Percentiles rank a stretch among this genome's conserved stretches.
These are phyloP conservation scores for Drosophila mayaguana DNA, from an alignment of 2,888 invertebrate genomes.

Conservation along the genomic window DNA sequence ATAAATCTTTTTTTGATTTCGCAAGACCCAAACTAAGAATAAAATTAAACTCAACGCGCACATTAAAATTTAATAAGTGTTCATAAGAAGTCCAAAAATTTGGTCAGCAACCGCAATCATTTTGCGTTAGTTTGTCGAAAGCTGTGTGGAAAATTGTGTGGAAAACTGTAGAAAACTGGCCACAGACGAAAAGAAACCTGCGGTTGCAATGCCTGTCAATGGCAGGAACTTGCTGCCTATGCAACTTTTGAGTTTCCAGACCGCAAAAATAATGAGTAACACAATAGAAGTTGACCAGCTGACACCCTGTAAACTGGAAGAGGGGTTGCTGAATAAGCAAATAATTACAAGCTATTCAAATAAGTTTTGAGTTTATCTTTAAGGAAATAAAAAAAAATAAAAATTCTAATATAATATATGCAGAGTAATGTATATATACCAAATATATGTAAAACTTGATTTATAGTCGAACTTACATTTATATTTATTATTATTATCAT, in stretches of 20 bases:
- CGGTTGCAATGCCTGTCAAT: conserved; percentile 53
- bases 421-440: too few relatives aligned
- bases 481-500: too few relatives aligned
- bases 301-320: conserved; percentile 6
- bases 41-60: neutral
- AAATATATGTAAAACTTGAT: too few relatives aligned
- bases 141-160: conserved; percentile 5
- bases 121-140: conserved; percentile 46
- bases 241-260: conserved; percentile 27
- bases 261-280: conserved; percentile 12
- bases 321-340: neutral
- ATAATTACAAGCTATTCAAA: neutral
- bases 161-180: conserved; percentile 23
- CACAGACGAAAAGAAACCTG: conserved; percentile 44
- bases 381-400: too few relatives aligned
- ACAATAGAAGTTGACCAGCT: neutral
- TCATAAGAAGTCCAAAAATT: conserved; percentile 19
- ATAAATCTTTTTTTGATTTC: conserved; percentile 6
- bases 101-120: conserved; percentile 61
- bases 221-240: conserved; percentile 18
- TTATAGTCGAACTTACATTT: too few relatives aligned
- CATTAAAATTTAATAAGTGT: conserved; percentile 46
- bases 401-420: too few relatives aligned
- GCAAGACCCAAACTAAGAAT: neutral
- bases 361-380: neutral